Base-by-base conservation (phyloP, 2,888 invertebrate species). In the Caenorhabditis angaria region DNA sequence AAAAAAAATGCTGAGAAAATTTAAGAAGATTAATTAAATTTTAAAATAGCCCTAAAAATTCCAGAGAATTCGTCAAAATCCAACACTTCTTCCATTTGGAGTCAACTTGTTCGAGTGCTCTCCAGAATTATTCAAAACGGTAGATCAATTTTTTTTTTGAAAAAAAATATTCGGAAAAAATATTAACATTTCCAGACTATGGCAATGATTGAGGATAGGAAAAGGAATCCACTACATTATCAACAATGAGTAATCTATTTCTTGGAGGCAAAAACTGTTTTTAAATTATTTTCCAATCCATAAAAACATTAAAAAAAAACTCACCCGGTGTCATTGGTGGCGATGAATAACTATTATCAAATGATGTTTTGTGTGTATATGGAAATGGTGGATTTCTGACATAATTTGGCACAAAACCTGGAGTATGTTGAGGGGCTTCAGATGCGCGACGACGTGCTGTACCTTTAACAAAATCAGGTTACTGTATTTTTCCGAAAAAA, bases 301-400 rank as follows among this genome's bases (percentile, higher is more conserved):
- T 25, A 20, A n/a, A n/a, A n/a, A 57, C 18, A 32, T 2, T 28
- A 27, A 29, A 27, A 32, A 58, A 35, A 22, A 35, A 22, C 8
- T 24, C 27, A 61, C 61, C 61, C 22, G 54, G 66, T n/a, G 29
- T 54, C 41, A 3, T 32, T 20, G 58, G 54, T 24, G 18, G 54
- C 5, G 66, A 47, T n/a, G 67, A 47, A 47, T 63, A 68, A 20
- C 48, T 70, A 14, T 41, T 41, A 62, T 76, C 74, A 24, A 73
- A 71, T 18, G 73, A 69, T 27, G 64, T 73, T 58, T 77, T 77
- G 53, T 67, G 70, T 1, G 75, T 53, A 61, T 77, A 77, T 14
- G 79, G 79, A 29, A 79, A 79, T 22, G 77, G 69, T 27, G 79
- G 77, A 59, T 79, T 59, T 24, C 75, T 66, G 22, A 72, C 61